Percentiles rank a stretch among this genome's conserved stretches.
phyloP scores from a whole-genome alignment of 2,888 invertebrate genomes.

The Eupithecia inturbata region DNA sequence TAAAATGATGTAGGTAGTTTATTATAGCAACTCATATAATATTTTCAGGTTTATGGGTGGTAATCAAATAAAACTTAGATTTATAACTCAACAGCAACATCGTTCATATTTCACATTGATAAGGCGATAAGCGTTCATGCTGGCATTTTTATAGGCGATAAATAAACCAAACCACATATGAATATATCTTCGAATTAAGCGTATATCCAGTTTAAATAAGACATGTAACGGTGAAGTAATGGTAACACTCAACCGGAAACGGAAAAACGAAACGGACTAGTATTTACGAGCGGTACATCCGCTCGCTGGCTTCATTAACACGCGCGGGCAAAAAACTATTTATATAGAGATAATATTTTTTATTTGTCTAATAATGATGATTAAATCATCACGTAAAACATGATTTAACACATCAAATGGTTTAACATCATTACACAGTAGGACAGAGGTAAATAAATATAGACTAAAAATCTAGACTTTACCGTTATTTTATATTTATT shows the following conservation, averaged over 20 bases:
- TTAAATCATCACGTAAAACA: not conserved
- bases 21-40: not conserved
- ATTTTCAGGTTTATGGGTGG: slow-evolving; percentile 12
- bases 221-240: slow-evolving; percentile 75
- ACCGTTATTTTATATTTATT: not conserved
- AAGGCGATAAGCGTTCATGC: slow-evolving; percentile 59
- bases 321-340: slow-evolving; percentile 60
- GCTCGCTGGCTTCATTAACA: slow-evolving; percentile 72
- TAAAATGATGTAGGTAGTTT: not conserved
- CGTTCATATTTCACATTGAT: slow-evolving; percentile 57
- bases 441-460: too few species aligned
- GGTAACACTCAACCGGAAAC: slow-evolving; percentile 75
- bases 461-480: too few species aligned
- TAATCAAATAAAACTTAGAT: slow-evolving; percentile 45
- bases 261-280: slow-evolving; percentile 81
- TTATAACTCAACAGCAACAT: slow-evolving; percentile 46
- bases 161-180: slow-evolving; percentile 57
- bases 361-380: slow-evolving; percentile 24
- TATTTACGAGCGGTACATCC: slow-evolving; percentile 81
- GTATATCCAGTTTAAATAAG: slow-evolving; percentile 74
- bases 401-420: too few species aligned
- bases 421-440: too few species aligned
- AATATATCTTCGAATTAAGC: slow-evolving; percentile 67
- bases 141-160: slow-evolving; percentile 60
- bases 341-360: slow-evolving; percentile 54